Evolutionary conservation across 2,797 vertebrate genomes (phyloP), one percentile per base, ranked within the genome.

Genomic region (Poecilia velifera): DNA sequence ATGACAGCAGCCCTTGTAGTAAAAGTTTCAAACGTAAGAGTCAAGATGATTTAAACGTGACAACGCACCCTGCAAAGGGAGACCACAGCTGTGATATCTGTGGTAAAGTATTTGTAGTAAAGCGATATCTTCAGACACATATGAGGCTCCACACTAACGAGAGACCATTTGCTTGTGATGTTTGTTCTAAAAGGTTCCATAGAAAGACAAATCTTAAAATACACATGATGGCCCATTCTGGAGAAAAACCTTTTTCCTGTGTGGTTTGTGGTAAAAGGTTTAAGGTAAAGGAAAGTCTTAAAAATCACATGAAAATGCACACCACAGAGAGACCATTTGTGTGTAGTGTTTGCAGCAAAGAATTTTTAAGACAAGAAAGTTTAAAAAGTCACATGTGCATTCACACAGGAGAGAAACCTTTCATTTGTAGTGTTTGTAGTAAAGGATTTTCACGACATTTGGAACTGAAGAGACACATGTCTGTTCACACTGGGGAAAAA

Each of bases 241-340:
- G 79, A 59, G 73, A 80, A 39, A 80, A 76, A 81, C 74, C 74
- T 1, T 81, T 76, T 7, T 53, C 46, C 34, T 81, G 79, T n/a
- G 79, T 64, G 4, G 6, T 62, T 36, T 81, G 79, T 43, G 57
- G 79, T 34, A 81, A 72, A 59, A 49, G 62, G 45, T 81, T 73
- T 13, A 62, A 34, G 16, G 49, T 47, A 4, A 55, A 73, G 70
- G 25, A 34, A n/a, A 59, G 70, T 45, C 46, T 78, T 4, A 74
- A 74, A 18, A 74, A 73, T 12, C 81, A 82, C 81, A 74, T 68
- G 64, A 41, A 18, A 39, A 41, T 68, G 9, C 64, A 68, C 39
- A 41, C 75, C 8, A 72, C 43, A 68, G 64, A 68, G 25, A 68
- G 39, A 41, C 64, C 64, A 25, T 68, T 68, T 13, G 36, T 25